phyloP scores from a whole-genome alignment of 2,888 invertebrate genomes.

The Chaetogeoica ovagalla region DNA sequence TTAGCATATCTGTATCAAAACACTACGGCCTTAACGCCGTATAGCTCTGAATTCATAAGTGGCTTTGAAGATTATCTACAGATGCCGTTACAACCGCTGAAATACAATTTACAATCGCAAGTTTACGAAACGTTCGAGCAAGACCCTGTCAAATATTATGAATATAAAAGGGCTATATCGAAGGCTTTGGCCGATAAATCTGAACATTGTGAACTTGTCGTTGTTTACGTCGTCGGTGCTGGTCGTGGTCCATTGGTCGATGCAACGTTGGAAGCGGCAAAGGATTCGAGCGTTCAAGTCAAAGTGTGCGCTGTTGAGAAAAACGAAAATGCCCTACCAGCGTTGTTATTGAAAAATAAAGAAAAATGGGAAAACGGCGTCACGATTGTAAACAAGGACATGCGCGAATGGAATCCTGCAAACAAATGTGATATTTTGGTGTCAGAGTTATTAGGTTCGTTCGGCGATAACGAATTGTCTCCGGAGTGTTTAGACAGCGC shows the following conservation, averaged over 20 bases:
- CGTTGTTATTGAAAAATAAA: slow-evolving; percentile 61
- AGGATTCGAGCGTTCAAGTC: slow-evolving; percentile 71
- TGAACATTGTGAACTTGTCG: slow-evolving; percentile 58
- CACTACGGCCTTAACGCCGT: slow-evolving; percentile 33
- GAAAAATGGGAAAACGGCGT: slow-evolving; percentile 80
- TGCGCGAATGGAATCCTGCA: slow-evolving; percentile 79
- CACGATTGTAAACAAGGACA: slow-evolving; percentile 79
- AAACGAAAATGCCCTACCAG: slow-evolving; percentile 84
- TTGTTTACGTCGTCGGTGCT: slow-evolving; percentile 90
- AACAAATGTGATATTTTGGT: slow-evolving; percentile 93
- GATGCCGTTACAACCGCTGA: slow-evolving; percentile 87
- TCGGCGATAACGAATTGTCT: slow-evolving; percentile 98
- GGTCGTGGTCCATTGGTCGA: slow-evolving; percentile 93
- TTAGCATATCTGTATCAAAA: slow-evolving; percentile 30
- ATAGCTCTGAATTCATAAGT: slow-evolving; percentile 30
- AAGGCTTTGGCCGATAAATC: slow-evolving; percentile 69
- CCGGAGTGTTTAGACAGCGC: slow-evolving; percentile 98
- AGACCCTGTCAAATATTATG: slow-evolving; percentile 92
- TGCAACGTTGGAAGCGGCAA: slow-evolving; percentile 78
- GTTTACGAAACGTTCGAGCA: slow-evolving; percentile 98
- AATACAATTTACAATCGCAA: slow-evolving; percentile 91
- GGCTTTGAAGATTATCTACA: slow-evolving; percentile 94
- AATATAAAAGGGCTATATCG: slow-evolving; percentile 82
- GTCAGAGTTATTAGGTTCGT: slow-evolving; percentile 94
- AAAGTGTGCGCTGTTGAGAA: slow-evolving; percentile 95